Percentiles rank a stretch among this genome's conserved stretches.
phyloP scores from a whole-genome alignment of 2,797 vertebrate species.

The Acanthopagrus latus region DNA sequence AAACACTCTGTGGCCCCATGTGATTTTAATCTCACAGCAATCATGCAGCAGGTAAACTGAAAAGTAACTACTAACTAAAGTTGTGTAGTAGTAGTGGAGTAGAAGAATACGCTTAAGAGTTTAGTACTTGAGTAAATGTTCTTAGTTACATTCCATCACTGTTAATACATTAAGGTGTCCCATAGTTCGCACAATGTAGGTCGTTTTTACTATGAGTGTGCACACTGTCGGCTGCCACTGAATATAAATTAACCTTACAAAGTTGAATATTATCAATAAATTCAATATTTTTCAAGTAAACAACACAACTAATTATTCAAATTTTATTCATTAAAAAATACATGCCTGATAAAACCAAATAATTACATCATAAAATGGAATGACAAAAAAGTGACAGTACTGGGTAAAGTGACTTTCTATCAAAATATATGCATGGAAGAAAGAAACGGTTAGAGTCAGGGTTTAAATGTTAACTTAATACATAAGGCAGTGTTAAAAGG shows the following conservation, averaged over 20 bases:
- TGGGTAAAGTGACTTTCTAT: slow-evolving; percentile 57
- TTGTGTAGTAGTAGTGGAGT: too few species aligned
- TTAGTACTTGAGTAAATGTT: too few species aligned
- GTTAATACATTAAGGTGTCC: too few species aligned
- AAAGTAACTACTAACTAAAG: too few species aligned
- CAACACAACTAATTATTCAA: slow-evolving; percentile 51
- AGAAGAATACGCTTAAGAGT: too few species aligned
- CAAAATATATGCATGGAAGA: slow-evolving; percentile 35
- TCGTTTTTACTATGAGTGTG: not conserved
- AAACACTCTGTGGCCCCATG: not conserved
- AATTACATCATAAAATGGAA: slow-evolving; percentile 73
- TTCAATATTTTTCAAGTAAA: not conserved
- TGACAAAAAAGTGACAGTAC: slow-evolving; percentile 61
- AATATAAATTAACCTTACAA: not conserved
- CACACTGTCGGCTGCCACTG: not conserved
- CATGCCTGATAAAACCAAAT: slow-evolving; percentile 66
- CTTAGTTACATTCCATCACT: too few species aligned
- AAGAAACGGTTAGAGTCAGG: slow-evolving; percentile 8
- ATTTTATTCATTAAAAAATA: slow-evolving; percentile 83
- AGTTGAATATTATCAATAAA: not conserved
- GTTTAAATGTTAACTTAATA: slow-evolving; percentile 49
- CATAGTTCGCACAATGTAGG: not conserved
- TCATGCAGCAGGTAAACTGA: too few species aligned
- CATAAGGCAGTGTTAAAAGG: slow-evolving; percentile 80
- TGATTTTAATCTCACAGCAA: not conserved